A percentile compares a stretch with the other conserved stretches of the same genome.
Conservation (phyloP, 2,797 vertebrate genomes). For the Hippocampus kuda region DNA sequence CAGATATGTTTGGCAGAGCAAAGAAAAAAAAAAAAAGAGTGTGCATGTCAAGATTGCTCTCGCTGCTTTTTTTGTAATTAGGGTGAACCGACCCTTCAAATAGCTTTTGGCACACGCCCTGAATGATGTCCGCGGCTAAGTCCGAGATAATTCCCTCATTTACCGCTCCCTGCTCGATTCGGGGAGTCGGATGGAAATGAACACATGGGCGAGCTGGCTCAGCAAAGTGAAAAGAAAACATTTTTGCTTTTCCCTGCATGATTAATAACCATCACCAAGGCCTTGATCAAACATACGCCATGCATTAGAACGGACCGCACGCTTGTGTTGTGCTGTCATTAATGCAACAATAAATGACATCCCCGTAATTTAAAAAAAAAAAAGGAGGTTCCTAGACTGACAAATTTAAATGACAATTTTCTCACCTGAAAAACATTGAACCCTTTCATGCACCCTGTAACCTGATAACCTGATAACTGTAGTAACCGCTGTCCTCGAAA, state of each 20-base stretch:
- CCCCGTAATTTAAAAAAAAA: too few relatives aligned
- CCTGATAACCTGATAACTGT: too few relatives aligned
- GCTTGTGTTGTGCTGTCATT: neutral
- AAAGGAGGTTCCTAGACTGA: too few relatives aligned
- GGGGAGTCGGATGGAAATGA: neutral
- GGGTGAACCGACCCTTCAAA: constrained; percentile 4
- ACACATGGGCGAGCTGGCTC: neutral
- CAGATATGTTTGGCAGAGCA: neutral
- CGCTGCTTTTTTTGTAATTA: neutral
- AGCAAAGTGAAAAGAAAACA: neutral
- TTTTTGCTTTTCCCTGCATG: neutral
- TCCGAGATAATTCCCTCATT: constrained; percentile 4
- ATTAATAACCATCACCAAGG: neutral
- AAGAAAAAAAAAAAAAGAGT: neutral
- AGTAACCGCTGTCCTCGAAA: too few relatives aligned
- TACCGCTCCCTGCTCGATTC: neutral
- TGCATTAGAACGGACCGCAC: neutral
- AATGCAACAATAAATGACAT: neutral
- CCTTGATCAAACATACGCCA: neutral
- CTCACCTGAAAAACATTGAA: too few relatives aligned
- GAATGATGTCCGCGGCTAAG: neutral
- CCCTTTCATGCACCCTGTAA: too few relatives aligned
- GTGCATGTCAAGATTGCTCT: neutral
- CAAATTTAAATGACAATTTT: too few relatives aligned
- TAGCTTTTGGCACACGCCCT: constrained; percentile 5